phyloP scores from a whole-genome alignment of 1,140 invertebrate species.

The Anagrus nilaparvatae region DNA sequence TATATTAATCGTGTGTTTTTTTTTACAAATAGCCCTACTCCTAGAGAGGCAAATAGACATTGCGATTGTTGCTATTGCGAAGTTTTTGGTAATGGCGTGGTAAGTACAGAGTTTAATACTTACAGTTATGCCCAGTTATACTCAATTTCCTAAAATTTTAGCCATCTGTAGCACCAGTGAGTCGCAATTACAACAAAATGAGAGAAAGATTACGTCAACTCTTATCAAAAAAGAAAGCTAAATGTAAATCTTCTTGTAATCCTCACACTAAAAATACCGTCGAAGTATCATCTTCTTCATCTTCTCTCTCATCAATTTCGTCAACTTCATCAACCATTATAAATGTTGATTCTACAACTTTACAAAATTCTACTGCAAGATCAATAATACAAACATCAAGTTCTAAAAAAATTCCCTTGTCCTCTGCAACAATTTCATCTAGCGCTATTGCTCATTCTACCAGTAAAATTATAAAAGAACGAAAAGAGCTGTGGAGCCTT shows the following conservation, averaged over 20 bases:
- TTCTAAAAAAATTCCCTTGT: not conserved
- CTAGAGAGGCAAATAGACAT: slow-evolving; percentile 47
- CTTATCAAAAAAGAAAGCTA: slow-evolving; percentile 51
- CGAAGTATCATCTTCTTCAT: slow-evolving; percentile 21
- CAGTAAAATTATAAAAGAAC: slow-evolving; percentile 8
- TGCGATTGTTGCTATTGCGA: slow-evolving; percentile 67
- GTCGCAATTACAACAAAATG: slow-evolving; percentile 59
- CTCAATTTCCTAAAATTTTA: too few species aligned
- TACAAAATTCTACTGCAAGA: slow-evolving; percentile 19
- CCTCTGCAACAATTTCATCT: too few species aligned
- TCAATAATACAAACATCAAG: slow-evolving; percentile 24
- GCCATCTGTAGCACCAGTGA: slow-evolving; percentile 53
- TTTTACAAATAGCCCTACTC: slow-evolving; percentile 40
- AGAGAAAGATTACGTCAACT: slow-evolving; percentile 51
- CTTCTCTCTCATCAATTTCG: slow-evolving; percentile 24
- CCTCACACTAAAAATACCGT: slow-evolving; percentile 29
- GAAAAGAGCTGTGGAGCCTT: slow-evolving; percentile 39
- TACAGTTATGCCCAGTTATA: too few species aligned
- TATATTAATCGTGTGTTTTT: too few species aligned
- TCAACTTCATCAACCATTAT: slow-evolving; percentile 16
- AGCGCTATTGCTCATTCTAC: not conserved
- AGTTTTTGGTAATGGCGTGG: slow-evolving; percentile 59
- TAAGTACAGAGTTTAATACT: too few species aligned
- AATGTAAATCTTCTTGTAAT: slow-evolving; percentile 38
- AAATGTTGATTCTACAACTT: slow-evolving; percentile 4